Conservation (phyloP, 2,888 invertebrate species). For the Aspidiotus destructor region DNA sequence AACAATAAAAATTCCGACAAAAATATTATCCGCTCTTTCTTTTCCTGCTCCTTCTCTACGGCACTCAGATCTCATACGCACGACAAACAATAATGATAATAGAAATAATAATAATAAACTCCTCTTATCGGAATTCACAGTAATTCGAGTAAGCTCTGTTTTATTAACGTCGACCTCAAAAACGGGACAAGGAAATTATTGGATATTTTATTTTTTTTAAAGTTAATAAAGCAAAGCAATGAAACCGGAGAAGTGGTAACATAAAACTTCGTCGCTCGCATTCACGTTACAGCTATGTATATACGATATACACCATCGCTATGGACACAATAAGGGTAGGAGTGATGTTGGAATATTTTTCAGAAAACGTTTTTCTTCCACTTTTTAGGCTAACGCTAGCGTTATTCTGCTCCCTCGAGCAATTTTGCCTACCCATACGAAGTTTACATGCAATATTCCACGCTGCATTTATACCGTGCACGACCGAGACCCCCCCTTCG, state of each 20-base stretch:
- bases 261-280: background rate
- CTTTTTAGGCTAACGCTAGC: constrained; percentile 23
- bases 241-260: constrained; percentile 16
- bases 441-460: background rate
- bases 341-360: no score
- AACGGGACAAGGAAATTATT: constrained; percentile 7
- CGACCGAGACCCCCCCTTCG: constrained; percentile 1
- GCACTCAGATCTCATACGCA: no score
- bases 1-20: constrained; percentile 3
- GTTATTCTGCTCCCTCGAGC: constrained; percentile 28
- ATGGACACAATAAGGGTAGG: no score
- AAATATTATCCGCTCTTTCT: background rate
- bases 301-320: no score
- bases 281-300: no score
- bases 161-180: constrained; percentile 4
- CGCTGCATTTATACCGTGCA: background rate
- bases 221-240: constrained; percentile 15
- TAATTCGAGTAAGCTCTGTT: background rate
- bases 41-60: background rate
- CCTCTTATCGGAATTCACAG: constrained; percentile 2
- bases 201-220: constrained; percentile 10
- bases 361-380: background rate
- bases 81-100: no score
- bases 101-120: background rate
- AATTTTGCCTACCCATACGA: constrained; percentile 13